Evolutionary conservation across 2,113 vertebrate genomes (phyloP).

Genomic region (Tringa solitaria): DNA sequence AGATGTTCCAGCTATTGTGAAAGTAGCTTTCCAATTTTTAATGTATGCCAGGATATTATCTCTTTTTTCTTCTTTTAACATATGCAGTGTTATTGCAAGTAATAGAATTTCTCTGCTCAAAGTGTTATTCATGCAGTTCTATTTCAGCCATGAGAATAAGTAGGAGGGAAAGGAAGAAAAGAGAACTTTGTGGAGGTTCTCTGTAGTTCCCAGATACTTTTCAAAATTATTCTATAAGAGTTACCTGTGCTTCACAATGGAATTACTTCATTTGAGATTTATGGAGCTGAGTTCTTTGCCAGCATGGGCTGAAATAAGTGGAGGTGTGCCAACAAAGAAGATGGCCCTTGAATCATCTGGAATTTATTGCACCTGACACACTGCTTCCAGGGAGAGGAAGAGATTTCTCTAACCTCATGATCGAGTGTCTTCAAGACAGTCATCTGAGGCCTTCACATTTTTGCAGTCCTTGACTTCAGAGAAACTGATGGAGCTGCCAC

Average conservation of each 20-base stretch:
- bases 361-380: constrained; percentile 14
- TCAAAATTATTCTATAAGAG: background rate
- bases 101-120: background rate
- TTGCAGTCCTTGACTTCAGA: background rate
- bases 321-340: background rate
- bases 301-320: background rate
- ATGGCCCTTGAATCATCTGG: background rate
- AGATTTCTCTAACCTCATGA: background rate
- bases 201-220: background rate
- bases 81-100: background rate
- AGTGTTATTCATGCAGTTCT: background rate
- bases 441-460: background rate
- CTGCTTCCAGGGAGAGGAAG: background rate
- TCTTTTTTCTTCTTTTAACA: background rate
- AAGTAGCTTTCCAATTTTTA: background rate
- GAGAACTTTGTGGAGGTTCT: background rate
- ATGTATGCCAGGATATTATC: background rate
- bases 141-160: background rate
- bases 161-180: background rate
- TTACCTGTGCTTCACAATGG: background rate
- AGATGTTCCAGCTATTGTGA: background rate
- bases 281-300: background rate
- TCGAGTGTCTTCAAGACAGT: background rate
- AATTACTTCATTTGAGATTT: constrained; percentile 23
- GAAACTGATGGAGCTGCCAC: background rate